phyloP scores from a whole-genome alignment of 1,140 invertebrate genomes.

The Armadillidium nasatum region DNA sequence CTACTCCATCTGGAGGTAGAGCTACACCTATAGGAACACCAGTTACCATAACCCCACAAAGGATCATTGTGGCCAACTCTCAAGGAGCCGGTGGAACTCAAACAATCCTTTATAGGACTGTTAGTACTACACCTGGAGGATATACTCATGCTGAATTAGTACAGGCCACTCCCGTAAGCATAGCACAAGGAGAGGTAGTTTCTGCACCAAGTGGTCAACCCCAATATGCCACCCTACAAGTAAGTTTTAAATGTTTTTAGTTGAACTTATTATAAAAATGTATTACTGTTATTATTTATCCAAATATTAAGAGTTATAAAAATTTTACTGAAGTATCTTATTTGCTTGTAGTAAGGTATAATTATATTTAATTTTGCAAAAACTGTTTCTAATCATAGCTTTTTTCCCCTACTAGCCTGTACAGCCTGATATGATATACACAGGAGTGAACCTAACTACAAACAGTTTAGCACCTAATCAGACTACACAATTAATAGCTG shows the following conservation, averaged over 20 bases:
- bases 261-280: no score
- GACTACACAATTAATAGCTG: conserved; percentile 16
- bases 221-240: conserved; percentile 43
- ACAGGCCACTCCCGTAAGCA: conserved; percentile 52
- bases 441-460: conserved; percentile 21
- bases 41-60: not conserved
- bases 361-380: no score
- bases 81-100: conserved; percentile 17
- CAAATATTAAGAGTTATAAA: no score
- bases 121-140: conserved; percentile 28
- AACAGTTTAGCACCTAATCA: conserved; percentile 26
- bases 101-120: conserved; percentile 41
- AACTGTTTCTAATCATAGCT: not conserved
- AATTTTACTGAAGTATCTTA: no score
- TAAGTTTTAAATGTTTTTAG: not conserved
- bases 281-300: no score
- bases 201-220: conserved; percentile 29
- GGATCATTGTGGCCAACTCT: conserved; percentile 21
- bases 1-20: conserved; percentile 34
- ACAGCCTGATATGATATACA: conserved; percentile 28
- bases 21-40: conserved; percentile 26
- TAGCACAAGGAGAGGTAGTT: conserved; percentile 32
- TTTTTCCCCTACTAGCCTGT: conserved; percentile 20
- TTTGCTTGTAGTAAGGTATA: no score
- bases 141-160: conserved; percentile 49